phyloP scores from a whole-genome alignment of 92 coral and sea anemone species.

The Parazoanthus swiftii region DNA sequence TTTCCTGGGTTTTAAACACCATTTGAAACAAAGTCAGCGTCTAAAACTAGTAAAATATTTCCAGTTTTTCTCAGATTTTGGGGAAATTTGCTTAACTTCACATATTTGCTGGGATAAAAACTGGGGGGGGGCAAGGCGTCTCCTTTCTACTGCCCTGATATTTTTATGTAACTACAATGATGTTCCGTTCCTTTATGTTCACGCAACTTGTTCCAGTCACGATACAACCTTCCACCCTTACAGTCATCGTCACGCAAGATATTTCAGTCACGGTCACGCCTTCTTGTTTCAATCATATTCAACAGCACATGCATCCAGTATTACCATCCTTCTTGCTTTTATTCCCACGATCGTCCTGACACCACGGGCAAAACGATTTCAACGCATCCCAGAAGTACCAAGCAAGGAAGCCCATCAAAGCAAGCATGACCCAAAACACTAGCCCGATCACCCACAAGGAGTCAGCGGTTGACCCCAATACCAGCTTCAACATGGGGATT shows the following conservation, averaged over 20 bases:
- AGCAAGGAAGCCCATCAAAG: conserved; percentile 43
- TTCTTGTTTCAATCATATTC: not conserved
- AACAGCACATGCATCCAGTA: conserved; percentile 81
- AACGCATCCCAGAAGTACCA: conserved; percentile 68
- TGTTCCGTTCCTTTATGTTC: no score
- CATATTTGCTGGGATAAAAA: no score
- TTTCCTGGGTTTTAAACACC: no score
- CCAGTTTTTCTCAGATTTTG: no score
- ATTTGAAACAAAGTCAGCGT: no score
- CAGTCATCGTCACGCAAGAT: not conserved
- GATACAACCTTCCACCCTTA: not conserved
- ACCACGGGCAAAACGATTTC: conserved; percentile 84
- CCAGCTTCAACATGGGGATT: conserved; percentile 56
- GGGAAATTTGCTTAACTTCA: no score
- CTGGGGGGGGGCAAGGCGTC: no score
- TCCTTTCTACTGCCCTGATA: no score
- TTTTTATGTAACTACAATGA: no score
- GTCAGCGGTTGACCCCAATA: conserved; percentile 63
- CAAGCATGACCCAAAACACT: conserved; percentile 72
- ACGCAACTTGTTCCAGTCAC: not conserved
- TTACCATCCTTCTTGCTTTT: conserved; percentile 49
- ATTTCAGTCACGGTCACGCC: not conserved
- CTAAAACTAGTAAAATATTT: no score
- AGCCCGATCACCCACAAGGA: conserved; percentile 76
- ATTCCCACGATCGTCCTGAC: conserved; percentile 57